Evolutionary conservation across 2,113 vertebrate genomes (phyloP).

Genomic region (Labeo rohita): DNA sequence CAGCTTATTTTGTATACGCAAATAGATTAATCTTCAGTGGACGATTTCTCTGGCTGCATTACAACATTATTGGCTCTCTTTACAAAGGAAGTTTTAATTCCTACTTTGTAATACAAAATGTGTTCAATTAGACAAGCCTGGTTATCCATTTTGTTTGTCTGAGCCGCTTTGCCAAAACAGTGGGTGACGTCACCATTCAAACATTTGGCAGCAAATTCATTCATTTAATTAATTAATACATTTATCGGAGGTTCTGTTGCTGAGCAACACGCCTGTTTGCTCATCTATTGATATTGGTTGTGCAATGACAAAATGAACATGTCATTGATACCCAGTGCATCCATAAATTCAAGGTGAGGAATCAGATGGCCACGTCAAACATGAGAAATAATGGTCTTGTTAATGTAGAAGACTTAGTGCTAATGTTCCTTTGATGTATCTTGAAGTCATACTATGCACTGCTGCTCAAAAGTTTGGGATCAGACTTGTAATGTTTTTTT

Average conservation of each 20-base stretch:
- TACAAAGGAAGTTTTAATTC: background rate
- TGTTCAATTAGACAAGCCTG: background rate
- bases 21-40: background rate
- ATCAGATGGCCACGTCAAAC: background rate
- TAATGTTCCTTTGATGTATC: background rate
- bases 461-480: no score
- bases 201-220: conserved; percentile 12
- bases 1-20: background rate
- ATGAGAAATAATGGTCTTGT: background rate
- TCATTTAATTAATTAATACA: background rate
- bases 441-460: no score
- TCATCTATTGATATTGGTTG: conserved; percentile 10
- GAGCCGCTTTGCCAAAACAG: background rate
- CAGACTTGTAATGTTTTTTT: no score
- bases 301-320: background rate
- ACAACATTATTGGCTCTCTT: background rate
- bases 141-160: background rate
- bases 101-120: background rate
- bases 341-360: background rate
- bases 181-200: background rate
- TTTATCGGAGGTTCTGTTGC: conserved; percentile 1
- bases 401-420: background rate
- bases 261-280: background rate
- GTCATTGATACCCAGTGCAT: conserved; percentile 6
- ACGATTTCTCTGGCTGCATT: background rate